Base-by-base conservation (phyloP, 2,113 vertebrate species). In the Laticauda laticaudata region DNA sequence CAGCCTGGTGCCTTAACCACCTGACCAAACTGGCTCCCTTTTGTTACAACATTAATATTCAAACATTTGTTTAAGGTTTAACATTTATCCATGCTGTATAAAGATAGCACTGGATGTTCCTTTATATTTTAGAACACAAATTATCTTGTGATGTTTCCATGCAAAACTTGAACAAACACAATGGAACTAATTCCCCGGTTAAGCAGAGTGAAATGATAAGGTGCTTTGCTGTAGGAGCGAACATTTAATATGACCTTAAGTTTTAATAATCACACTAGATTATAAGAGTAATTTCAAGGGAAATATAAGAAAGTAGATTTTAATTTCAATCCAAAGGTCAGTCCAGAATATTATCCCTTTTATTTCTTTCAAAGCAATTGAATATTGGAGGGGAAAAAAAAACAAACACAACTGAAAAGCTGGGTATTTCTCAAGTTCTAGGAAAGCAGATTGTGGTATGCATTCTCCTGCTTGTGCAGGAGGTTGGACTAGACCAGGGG, bases 291-390 rank as follows among this genome's bases (percentile, higher is more conserved):
- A 94, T 96, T 97, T 96, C 93, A 87, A 54, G 87, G 93, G 94
- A 94, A 94, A 96, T 95, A 97, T 95, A 96, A 94, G 95, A 94
- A 94, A 92, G 95, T 93, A 96, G 96, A 96, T 96, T 95, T 92
- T 94, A 96, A 96, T 96, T 96, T 95, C 94, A 97, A 96, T 96
- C 94, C 93, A 95, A 96, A 97, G 96, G 94, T 96, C 96, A 96
- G 95, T 81, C 53, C 88, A 94, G 91, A 94, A 94, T 53, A 95
- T 97, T 96, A 96, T 89, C 96, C 95, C 92, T 24, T 95, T 97
- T 96, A 96, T 96, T 97, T 96, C 43, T 91, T 89, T 85, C 93
- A 91, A 95, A 96, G 94, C 95, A 97, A 97, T 97, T 97, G 75
- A 81, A 81, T 20, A 21, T 81, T 81, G 34, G 34, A 39, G 75